These are phyloP conservation scores for Eristalis tenax DNA, from an alignment of 2,888 invertebrate species.

Conservation along the genomic window DNA sequence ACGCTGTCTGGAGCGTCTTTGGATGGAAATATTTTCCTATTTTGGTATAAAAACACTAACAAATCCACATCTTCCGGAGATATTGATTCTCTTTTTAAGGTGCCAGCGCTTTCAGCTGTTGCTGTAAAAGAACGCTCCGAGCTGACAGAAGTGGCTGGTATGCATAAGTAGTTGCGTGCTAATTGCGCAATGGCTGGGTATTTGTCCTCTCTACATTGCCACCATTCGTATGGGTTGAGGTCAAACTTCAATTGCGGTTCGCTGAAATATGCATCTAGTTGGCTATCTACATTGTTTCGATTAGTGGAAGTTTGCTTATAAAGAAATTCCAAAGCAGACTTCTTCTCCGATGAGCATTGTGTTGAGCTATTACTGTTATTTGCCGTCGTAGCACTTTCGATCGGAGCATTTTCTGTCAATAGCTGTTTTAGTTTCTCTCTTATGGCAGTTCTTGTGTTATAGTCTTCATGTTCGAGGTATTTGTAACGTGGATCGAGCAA, in stretches of 20 bases:
- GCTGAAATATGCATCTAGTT: constrained; percentile 5
- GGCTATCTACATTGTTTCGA: background rate
- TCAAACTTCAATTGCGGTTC: constrained; percentile 24
- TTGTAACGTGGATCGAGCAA: constrained; percentile 34
- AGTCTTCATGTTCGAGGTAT: constrained; percentile 23
- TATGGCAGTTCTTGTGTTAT: constrained; percentile 10
- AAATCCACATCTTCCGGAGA: no score
- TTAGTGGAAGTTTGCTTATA: background rate
- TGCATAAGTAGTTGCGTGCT: constrained; percentile 12
- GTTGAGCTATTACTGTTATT: background rate
- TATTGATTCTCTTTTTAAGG: no score
- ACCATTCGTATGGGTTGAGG: constrained; percentile 20
- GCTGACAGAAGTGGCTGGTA: constrained; percentile 17
- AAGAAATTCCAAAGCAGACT: constrained; percentile 2
- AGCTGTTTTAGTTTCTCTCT: constrained; percentile 17
- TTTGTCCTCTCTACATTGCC: constrained; percentile 14
- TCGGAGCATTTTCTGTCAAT: constrained; percentile 3
- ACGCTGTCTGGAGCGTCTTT: no score
- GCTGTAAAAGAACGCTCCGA: background rate
- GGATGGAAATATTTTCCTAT: no score
- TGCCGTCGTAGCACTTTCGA: background rate
- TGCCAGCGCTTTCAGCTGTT: background rate
- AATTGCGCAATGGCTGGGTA: constrained; percentile 5
- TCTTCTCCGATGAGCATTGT: background rate
- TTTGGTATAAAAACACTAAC: no score